Base-by-base conservation (phyloP, 2,113 vertebrate species). In the Theristicus caerulescens region DNA sequence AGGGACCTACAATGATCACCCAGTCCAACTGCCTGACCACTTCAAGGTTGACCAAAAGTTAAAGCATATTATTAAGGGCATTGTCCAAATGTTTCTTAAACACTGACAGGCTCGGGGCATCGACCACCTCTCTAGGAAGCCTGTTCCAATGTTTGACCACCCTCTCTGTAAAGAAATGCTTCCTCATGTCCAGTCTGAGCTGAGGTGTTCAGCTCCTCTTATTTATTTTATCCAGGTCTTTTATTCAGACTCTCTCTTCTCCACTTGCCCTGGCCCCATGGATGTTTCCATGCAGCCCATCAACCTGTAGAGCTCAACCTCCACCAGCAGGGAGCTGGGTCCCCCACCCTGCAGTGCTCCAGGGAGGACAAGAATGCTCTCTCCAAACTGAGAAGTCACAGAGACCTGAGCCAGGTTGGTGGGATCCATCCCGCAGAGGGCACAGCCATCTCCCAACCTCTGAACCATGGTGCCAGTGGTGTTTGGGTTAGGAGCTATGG, bases 381-480 rank as follows among this genome's bases (percentile, higher is more conserved):
- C 6, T 18, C 36, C 67, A 69, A 85, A 40, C 34, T 29, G 34
- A 42, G 52, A 81, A 81, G 11, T 55, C 84, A 57, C 32, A 46
- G 22, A 55, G 12, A 52, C 67, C 8, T 17, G 16, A 86, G 22
- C 14, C n/a, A 57, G 34, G 19, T 16, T 38, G 71, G 13, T 18
- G n/a, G 38, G 15, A 86, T 57, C 46, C 36, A 46, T 31, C 32
- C 40, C 0, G 0, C 25, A 32, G 17, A n/a, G 7, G 18, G 7
- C 7, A 59, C 16, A 71, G 38, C 10, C 24, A 1, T 11, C 29
- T 27, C 21, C 25, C 76, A 57, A 0, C 13, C 36, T 71, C 81
- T 32, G 31, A 86, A 47, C 22, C 1, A 0, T 5, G n/a, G 7
- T 59, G 49, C 13, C 29, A 40, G 47, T 1, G 3, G 14, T 51